Conservation (phyloP, 1,140 invertebrate genomes). For the Agraylea sexmaculata region DNA sequence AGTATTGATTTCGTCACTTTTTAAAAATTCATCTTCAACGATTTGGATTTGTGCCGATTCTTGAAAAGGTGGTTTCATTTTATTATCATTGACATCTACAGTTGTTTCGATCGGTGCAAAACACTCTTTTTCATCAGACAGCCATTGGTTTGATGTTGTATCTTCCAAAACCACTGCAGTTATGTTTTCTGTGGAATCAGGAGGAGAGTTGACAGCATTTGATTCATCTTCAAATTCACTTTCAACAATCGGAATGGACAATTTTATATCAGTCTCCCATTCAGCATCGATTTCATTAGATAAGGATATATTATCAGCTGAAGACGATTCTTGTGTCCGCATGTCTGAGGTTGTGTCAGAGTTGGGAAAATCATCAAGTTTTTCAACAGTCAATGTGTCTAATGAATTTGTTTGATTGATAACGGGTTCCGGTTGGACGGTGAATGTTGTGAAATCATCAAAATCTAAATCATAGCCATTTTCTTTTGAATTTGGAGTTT, state of each 20-base stretch:
- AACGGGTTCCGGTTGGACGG: conserved; percentile 8
- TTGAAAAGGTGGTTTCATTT: conserved; percentile 5
- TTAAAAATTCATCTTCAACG: not conserved
- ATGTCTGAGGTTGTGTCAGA: conserved; percentile 7
- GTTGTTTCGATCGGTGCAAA: conserved; percentile 2
- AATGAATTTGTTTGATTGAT: conserved; percentile 9
- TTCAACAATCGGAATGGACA: not conserved
- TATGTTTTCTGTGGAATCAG: not conserved
- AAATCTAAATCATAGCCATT: conserved; percentile 17
- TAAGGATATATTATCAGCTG: conserved; percentile 14
- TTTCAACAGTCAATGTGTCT: conserved; percentile 12
- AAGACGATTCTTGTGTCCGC: conserved; percentile 15
- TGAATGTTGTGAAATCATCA: conserved; percentile 20
- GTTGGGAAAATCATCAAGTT: conserved; percentile 7
- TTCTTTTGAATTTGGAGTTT: conserved; percentile 19
- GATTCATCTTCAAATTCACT: not conserved
- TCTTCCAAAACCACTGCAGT: not conserved
- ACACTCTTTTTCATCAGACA: conserved; percentile 6
- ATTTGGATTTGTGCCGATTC: no score
- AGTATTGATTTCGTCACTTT: not conserved
- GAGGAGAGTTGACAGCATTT: not conserved
- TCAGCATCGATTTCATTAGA: conserved; percentile 12
- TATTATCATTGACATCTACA: not conserved
- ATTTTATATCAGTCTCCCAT: not conserved
- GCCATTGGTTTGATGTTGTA: not conserved